Evolutionary conservation across 2,888 invertebrate species (phyloP).

Genomic region (Camptogramma bilineatum): DNA sequence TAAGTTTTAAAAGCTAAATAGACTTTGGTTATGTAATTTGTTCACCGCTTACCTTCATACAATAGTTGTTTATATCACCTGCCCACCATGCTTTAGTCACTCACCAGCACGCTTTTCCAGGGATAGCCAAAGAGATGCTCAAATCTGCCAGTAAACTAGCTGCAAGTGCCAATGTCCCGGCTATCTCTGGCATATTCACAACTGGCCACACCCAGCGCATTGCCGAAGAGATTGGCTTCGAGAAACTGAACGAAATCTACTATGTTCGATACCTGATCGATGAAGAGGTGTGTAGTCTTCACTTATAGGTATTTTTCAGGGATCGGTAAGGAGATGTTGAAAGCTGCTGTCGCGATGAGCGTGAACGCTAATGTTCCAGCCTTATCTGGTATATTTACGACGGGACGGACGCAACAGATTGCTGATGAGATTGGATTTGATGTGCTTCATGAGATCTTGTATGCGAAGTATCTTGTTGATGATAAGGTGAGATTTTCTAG

Average conservation of each 20-base stretch:
- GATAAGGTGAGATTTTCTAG: conserved; percentile 27
- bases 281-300: conserved; percentile 59
- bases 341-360: conserved; percentile 56
- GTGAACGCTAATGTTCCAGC: conserved; percentile 58
- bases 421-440: conserved; percentile 46
- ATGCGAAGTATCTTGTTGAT: conserved; percentile 31
- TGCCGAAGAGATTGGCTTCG: conserved; percentile 68
- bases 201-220: conserved; percentile 64
- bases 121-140: conserved; percentile 71
- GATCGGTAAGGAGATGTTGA: conserved; percentile 59
- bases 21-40: not conserved
- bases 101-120: conserved; percentile 52
- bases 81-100: not conserved
- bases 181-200: conserved; percentile 69
- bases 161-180: conserved; percentile 69
- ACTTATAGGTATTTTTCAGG: conserved; percentile 32
- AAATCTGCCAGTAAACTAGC: conserved; percentile 68
- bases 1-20: too few species aligned
- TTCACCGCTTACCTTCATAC: not conserved
- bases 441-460: conserved; percentile 35
- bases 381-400: conserved; percentile 60
- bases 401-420: conserved; percentile 54
- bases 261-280: conserved; percentile 71
- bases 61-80: not conserved
- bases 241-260: conserved; percentile 69